These are phyloP conservation scores for Litocranius walleri DNA, from an alignment of 2,113 vertebrate species.

Conservation along the genomic window DNA sequence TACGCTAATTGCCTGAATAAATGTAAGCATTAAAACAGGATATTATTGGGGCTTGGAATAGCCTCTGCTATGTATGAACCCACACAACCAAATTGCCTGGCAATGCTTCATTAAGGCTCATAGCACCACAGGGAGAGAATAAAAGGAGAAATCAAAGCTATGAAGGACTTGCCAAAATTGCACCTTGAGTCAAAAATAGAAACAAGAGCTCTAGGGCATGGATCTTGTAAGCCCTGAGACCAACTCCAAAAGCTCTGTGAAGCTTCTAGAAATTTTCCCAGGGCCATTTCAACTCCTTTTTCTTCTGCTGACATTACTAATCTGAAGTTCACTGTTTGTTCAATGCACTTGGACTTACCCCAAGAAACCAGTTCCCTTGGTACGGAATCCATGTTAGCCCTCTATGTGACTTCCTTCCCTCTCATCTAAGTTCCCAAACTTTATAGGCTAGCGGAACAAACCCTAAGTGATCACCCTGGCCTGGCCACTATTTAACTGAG, in stretches of 20 bases:
- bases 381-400: not conserved
- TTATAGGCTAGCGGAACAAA: not conserved
- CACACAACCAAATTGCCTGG: not conserved
- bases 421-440: not conserved
- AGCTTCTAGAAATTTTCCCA: not conserved
- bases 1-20: not conserved
- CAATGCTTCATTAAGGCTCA: not conserved
- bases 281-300: not conserved
- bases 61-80: not conserved
- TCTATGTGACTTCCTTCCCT: not conserved
- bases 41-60: not conserved
- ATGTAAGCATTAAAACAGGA: not conserved
- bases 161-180: not conserved
- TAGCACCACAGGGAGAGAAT: not conserved
- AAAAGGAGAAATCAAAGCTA: not conserved
- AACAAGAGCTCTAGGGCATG: not conserved
- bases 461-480: not conserved
- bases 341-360: not conserved
- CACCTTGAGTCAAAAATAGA: conserved; percentile 36
- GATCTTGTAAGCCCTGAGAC: not conserved
- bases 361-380: not conserved
- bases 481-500: not conserved
- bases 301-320: not conserved
- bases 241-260: not conserved
- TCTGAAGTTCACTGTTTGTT: not conserved